Evolutionary conservation across 92 coral and sea anemone genomes (phyloP), one percentile per base, ranked within the genome.

Genomic region (Porites divaricata): DNA sequence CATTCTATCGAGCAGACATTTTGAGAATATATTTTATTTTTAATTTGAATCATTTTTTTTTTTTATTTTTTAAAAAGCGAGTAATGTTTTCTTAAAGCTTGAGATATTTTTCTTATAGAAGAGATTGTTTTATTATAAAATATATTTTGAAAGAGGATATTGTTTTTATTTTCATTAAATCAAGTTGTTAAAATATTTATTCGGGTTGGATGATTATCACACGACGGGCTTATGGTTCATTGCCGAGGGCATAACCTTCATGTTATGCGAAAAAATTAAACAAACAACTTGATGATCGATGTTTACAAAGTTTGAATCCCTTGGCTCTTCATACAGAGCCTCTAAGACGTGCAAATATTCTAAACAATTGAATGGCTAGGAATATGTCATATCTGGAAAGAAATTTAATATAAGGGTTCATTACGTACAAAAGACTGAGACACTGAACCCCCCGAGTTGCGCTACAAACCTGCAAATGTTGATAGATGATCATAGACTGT

Each of bases 101-200:
- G n/a, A 61, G 19, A 15, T n/a, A 61, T 61, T 6, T 25, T 66
- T n/a, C n/a, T 8, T 66, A 66, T 22, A 66, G 12, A 66, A 7
- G 21, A 28, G 12, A 69, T 25, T 0, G 4, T 9, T 11, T 11
- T 35, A 14, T 25, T 25, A 16, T 16, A 2, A 14, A 69, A 19
- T 16, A 4, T 28, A 9, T 11, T 14, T 69, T 28, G 48, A 19
- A 67, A 26, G 74, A 17, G 53, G 59, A 9, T 73, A 23, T n/a
- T 72, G 21, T 50, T 49, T 49, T 66, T 21, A 21, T 65, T 61
- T 56, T 56, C 17, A 11, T 56, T 56, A 56, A 56, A 66, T 66
- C 70, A 10, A 21, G 28, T 19, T 58, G 19, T 22, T 17, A 68
- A 69, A 80, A 80, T 80, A 80, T 80, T 80, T 80, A 67, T 49